Evolutionary conservation across 1,140 invertebrate genomes (phyloP).

Genomic region (Sitophilus oryzae): DNA sequence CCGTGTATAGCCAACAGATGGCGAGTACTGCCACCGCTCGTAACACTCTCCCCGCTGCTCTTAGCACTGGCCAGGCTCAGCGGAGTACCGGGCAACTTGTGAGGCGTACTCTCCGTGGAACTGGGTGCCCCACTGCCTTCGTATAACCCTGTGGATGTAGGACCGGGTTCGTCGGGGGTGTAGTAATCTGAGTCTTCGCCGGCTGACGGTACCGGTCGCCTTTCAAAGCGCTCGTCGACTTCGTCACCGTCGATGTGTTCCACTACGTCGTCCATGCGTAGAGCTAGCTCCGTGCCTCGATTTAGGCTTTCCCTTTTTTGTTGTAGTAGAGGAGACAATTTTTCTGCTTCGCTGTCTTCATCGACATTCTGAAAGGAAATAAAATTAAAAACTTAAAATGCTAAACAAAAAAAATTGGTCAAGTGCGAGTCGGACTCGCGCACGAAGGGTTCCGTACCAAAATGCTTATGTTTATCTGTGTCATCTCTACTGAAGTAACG

Average conservation of each 20-base stretch:
- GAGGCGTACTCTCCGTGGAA: slow-evolving; percentile 41
- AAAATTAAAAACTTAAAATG: neutral
- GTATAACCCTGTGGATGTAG: slow-evolving; percentile 44
- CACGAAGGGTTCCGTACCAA: too few relatives aligned
- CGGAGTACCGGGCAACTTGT: slow-evolving; percentile 53
- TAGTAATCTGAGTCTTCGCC: slow-evolving; percentile 67
- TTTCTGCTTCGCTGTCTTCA: slow-evolving; percentile 75
- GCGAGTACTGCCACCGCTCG: slow-evolving; percentile 63
- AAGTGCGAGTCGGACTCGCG: too few relatives aligned
- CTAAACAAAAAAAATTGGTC: neutral
- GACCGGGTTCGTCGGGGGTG: slow-evolving; percentile 62
- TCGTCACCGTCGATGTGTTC: slow-evolving; percentile 54
- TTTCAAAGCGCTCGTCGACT: slow-evolving; percentile 37
- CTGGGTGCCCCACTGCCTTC: slow-evolving; percentile 23
- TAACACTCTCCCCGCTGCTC: slow-evolving; percentile 65
- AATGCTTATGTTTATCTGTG: too few relatives aligned
- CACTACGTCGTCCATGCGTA: slow-evolving; percentile 47
- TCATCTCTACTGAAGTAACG: too few relatives aligned
- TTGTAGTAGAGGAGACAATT: slow-evolving; percentile 64
- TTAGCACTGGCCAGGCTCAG: slow-evolving; percentile 59
- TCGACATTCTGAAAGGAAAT: slow-evolving; percentile 47
- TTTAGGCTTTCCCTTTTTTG: slow-evolving; percentile 28
- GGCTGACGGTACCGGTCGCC: slow-evolving; percentile 30
- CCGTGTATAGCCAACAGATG: slow-evolving; percentile 52
- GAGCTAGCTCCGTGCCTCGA: slow-evolving; percentile 31